A percentile compares a stretch with the other conserved stretches of the same genome.
phyloP scores from a whole-genome alignment of 2,797 vertebrate species.

The Pseudocheirus occidentalis region DNA sequence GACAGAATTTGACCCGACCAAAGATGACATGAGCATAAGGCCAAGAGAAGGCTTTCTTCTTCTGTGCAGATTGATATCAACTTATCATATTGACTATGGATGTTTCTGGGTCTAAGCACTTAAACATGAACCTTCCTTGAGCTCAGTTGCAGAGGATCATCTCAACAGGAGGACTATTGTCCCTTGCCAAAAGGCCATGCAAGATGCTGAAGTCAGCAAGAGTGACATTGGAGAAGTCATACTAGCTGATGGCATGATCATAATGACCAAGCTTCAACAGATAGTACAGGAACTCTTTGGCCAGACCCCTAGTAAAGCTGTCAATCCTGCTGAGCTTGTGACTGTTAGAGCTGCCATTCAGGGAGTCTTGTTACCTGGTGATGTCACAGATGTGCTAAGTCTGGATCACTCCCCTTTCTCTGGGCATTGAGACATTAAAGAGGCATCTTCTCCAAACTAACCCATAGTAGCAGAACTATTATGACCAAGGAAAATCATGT shows the following conservation, averaged over 20 bases:
- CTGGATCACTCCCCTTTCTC: conserved; percentile 96
- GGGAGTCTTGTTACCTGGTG: conserved; percentile 95
- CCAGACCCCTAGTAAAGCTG: conserved; percentile 96
- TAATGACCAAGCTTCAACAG: conserved; percentile 99
- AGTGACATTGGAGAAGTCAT: conserved; percentile 98
- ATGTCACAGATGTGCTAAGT: conserved; percentile 96
- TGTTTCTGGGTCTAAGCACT: conserved; percentile 95
- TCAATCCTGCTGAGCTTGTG: conserved; percentile 97
- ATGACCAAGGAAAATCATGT: conserved; percentile 99
- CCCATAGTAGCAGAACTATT: conserved; percentile 98
- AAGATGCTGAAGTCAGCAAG: conserved; percentile 97
- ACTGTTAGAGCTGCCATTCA: conserved; percentile 98
- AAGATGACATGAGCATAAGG: conserved; percentile 97
- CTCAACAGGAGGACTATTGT: conserved; percentile 93
- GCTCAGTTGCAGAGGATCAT: conserved; percentile 96
- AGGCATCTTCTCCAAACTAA: conserved; percentile 99
- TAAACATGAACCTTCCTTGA: conserved; percentile 96
- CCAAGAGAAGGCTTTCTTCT: conserved; percentile 97
- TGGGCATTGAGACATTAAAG: conserved; percentile 97
- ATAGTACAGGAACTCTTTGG: conserved; percentile 98
- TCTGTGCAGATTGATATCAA: conserved; percentile 98
- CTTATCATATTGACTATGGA: conserved; percentile 98
- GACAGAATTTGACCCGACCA: conserved; percentile 95
- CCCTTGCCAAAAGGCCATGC: conserved; percentile 98
- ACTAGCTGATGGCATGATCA: conserved; percentile 96